Base-by-base conservation (phyloP, 2,797 vertebrate genomes). In the Sardinella longiceps region DNA sequence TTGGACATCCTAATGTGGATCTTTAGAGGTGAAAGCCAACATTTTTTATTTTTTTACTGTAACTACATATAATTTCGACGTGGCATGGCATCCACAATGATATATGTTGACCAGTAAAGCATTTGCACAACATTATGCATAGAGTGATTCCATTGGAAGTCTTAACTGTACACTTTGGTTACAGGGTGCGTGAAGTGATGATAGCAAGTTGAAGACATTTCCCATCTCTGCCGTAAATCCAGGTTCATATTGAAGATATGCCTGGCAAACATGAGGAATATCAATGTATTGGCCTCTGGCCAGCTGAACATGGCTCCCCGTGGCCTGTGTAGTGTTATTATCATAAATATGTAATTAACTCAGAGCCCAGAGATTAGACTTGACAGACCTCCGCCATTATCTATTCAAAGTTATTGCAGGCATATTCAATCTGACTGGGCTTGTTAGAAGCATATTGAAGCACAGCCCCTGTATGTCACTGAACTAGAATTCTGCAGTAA, bases 401-500 rank as follows among this genome's bases (percentile, higher is more conserved):
- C 18, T 77, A 37, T 77, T 77, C 70, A 77, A 74, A 74, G 70
- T 77, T n/a, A 77, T 77, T 23, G 33, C 15, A 77, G 5, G 37
- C 5, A 9, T 77, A 77, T 77, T 43, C 37, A 77, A 43, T 77
- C 12, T 43, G 37, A 20, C 66, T 37, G 18, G 70, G 18, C 70
- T 77, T 77, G 18, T 77, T 77, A 77, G 70, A 77, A 77, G 39
- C 18, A 77, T 37, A 77, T 77, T 39, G 37, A 77, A 77, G 9
- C 37, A 20, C 33, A 43, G 14, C 1, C 23, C 43, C 23, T 43
- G 20, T 23, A 39, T 18, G 3, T 74, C 66, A 74, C 18, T 15
- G 18, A 37, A 37, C 2, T 33, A 70, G 30, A 37, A 30, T 12
- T 7, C 7, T 48, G 12, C 12, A 48, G 46, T 0, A 48, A 48